Evolutionary conservation across 2,113 vertebrate species (phyloP).

Genomic region (Monarcha castaneiventris): DNA sequence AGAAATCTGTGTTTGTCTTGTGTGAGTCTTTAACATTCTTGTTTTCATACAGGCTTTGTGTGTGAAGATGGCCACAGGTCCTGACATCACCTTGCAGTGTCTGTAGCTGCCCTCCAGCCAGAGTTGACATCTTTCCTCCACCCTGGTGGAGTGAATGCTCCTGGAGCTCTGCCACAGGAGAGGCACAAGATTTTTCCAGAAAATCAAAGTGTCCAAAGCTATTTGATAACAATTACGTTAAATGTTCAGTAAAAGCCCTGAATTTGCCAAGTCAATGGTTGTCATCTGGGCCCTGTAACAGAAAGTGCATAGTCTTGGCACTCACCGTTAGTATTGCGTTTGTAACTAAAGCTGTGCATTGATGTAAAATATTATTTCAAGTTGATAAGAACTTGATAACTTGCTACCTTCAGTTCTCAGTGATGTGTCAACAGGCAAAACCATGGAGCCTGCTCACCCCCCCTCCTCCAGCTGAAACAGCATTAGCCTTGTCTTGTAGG

Average conservation of each 20-base stretch:
- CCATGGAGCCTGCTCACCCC: rapidly evolving
- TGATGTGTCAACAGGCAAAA: background rate
- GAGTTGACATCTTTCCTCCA: background rate
- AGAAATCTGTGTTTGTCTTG: background rate
- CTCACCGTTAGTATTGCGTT: background rate
- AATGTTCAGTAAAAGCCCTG: background rate
- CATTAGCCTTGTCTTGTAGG: background rate
- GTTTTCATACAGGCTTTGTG: background rate
- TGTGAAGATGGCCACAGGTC: background rate
- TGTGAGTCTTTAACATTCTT: background rate
- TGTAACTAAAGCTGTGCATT: background rate
- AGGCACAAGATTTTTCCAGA: background rate
- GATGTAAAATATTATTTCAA: background rate
- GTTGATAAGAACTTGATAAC: background rate
- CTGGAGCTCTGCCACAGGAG: background rate
- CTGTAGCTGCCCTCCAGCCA: background rate
- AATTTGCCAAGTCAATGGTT: background rate
- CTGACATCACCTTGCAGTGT: background rate
- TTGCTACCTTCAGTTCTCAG: background rate
- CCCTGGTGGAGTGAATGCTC: rapidly evolving
- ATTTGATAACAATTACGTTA: background rate
- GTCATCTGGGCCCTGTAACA: background rate
- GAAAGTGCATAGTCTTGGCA: background rate
- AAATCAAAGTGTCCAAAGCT: background rate
- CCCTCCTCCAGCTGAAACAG: background rate